Evolutionary conservation across 2,888 invertebrate genomes (phyloP), one percentile per base, ranked within the genome.

Genomic region (Ctenicera cuprea): DNA sequence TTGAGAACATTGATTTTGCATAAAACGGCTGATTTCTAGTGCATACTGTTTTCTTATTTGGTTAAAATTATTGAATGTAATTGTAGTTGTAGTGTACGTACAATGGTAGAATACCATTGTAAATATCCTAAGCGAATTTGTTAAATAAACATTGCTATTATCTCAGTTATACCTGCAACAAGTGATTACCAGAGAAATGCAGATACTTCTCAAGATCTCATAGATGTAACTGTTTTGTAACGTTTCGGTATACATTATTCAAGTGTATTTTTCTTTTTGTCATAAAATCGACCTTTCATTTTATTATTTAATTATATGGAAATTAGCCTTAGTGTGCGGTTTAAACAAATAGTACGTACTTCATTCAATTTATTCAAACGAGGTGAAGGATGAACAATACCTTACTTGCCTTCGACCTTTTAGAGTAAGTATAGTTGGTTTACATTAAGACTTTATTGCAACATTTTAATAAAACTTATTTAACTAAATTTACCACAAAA

Each of bases 381-480:
- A 37, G 57, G 57, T 57, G 57, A 57, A 57, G 57, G 57, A 57
- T 57, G 30, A 8, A 57, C 57, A 57, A 33, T 57, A 33, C 14
- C n/a, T 5, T 14, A 7, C 1, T 30, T 57, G 37, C 57, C 33
- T 57, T 33, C 57, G 57, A 57, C 57, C 57, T 57, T 57, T 57
- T 33, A 57, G 41, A 41, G 7, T 41, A 33, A 33, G 7, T 41
- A 41, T 41, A 12, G 38, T 11, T 38, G 11, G 38, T 7, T 38
- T 38, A 38, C 7, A 38, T 38, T 12, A 9, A 1, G n/a, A 38
- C 14, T 7, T 41, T 14, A 41, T 14, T 41, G 14, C 41, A 3
- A 7, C 14, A 41, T 41, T 14, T 1, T 41, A 41, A 41, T 41
- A 4, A 38, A 38, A 38, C n/a, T 41, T n/a, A 41, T n/a, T 41